Base-by-base conservation (phyloP, 2,113 vertebrate species). In the Theropithecus gelada region DNA sequence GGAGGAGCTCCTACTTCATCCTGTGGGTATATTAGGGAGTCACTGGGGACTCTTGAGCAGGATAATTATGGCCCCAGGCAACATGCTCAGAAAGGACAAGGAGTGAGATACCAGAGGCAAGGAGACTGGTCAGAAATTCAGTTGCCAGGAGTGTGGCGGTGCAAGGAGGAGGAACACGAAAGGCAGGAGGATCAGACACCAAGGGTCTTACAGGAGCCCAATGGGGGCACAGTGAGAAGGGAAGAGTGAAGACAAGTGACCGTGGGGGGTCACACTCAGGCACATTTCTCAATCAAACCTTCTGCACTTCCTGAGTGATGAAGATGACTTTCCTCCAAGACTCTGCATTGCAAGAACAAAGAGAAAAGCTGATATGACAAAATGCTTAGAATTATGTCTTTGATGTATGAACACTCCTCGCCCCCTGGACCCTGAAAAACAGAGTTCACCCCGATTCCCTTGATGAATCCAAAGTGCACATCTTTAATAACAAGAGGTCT, bases 281-380 rank as follows among this genome's bases (percentile, higher is more conserved):
- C 35, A 73, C 8, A 0, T 50, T 76, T 96, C 93, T 38, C n/a
- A 61, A 45, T 88, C 93, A 61, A 92, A 38, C 20, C 64, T 45
- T 10, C 89, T 40, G 57, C n/a, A 40, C 45, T 76, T 66, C 16
- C 43, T 27, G 70, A 94, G 66, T 18, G 90, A 87, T 83, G 70
- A 57, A 52, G 72, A 48, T 0, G 12, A n/a, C 20, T 90, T 86
- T 82, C 68, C 78, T 84, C 88, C 81, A 68, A 64, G 80, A 82
- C 27, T 23, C 20, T 9, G 35, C 1, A 0, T 6, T 48, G 32
- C 32, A 16, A 6, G 6, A 57, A 94, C 50, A 79, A n/a, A 85
- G 30, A 88, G 83, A 70, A 95, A 86, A 92, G 93, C 88, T 97
- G 93, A 96, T 76, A 35, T 61, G 90, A 97, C 90, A 96, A 96